These are phyloP conservation scores for Aurelia aurita complex sp. Pacific DNA, from an alignment of 30 jellyfish, hydroid and myxozoan genomes.

Conservation along the genomic window DNA sequence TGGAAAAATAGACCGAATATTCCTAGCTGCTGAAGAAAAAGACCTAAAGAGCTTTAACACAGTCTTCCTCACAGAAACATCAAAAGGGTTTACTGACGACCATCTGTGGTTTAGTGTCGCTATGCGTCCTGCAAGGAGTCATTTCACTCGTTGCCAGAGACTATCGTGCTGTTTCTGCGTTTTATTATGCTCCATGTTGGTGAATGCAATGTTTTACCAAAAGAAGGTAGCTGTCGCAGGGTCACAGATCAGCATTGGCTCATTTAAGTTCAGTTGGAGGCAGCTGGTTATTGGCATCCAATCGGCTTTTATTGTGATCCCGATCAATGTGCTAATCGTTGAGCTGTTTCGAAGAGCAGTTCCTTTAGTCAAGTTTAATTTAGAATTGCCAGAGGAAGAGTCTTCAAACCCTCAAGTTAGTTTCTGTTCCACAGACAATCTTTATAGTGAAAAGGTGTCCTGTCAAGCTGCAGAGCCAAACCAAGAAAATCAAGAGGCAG, in stretches of 20 bases:
- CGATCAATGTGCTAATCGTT: constrained; percentile 66
- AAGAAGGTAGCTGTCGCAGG: neutral
- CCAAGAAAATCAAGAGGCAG: neutral
- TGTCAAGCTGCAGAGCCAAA: no score
- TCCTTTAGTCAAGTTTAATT: neutral
- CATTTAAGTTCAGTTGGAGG: no score
- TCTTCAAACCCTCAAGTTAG: no score
- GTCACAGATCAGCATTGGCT: no score
- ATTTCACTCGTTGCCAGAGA: constrained; percentile 81
- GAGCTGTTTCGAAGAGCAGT: constrained; percentile 67
- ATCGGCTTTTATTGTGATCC: constrained; percentile 77
- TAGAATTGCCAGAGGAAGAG: neutral
- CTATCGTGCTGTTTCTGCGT: constrained; percentile 74
- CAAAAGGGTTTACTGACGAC: constrained; percentile 80
- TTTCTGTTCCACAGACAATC: no score
- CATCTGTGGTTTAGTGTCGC: constrained; percentile 86
- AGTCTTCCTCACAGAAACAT: constrained; percentile 64
- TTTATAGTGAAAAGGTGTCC: no score
- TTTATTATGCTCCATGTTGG: constrained; percentile 68
- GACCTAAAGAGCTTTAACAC: constrained; percentile 56
- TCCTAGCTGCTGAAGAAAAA: neutral
- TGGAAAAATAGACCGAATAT: constrained; percentile 20
- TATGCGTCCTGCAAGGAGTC: constrained; percentile 75
- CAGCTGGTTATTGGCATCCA: constrained; percentile 62
- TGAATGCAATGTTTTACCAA: constrained; percentile 81